Base-by-base conservation (phyloP, 1,140 invertebrate species). In the Drosophila miranda region DNA sequence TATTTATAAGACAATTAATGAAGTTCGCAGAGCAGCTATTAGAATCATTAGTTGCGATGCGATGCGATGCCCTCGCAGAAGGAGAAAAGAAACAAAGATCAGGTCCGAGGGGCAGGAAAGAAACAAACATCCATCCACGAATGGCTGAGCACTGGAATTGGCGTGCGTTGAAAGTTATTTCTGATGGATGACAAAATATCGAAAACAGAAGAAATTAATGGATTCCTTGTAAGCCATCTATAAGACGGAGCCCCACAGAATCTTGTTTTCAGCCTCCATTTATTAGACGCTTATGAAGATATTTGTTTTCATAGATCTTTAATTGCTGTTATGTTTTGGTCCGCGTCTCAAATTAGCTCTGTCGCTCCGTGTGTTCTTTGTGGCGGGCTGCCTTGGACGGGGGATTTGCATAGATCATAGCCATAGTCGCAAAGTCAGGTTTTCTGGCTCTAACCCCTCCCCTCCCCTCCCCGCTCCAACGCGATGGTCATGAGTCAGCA, bases 151-250 rank as follows among this genome's bases (percentile, higher is more conserved):
- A 64, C 62, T 51, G 61, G 78, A 79, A 74, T 74, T 75, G 82
- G 74, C 82, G 70, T 86, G 83, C 82, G 82, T 82, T 87, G 82
- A 87, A 87, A 87, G 82, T 87, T 87, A 87, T 87, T 87, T 87
- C 82, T 87, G 82, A 87, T 87, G 81, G 78, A 87, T 87, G 82
- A 87, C 82, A 87, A 87, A 87, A 82, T 87, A 75, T 82, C 60
- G 50, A 63, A 42, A 75, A 73, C 69, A 55, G 49, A 73, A 68
- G 73, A 76, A 86, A 84, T 86, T 86, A 84, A 84, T 84, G 81
- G 77, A 86, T 84, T 86, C 81, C 81, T 80, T 84, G 81, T 84
- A 84, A 84, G 81, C 76, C 54, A 53, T 30, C 28, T 8, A 30
- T 8, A 54, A 41, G 26, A 57, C 28, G 61, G 50, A 61, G 43